Percentiles rank a stretch among this genome's conserved stretches.
Conservation (phyloP, 2,797 vertebrate species). For the Champsocephalus esox region DNA sequence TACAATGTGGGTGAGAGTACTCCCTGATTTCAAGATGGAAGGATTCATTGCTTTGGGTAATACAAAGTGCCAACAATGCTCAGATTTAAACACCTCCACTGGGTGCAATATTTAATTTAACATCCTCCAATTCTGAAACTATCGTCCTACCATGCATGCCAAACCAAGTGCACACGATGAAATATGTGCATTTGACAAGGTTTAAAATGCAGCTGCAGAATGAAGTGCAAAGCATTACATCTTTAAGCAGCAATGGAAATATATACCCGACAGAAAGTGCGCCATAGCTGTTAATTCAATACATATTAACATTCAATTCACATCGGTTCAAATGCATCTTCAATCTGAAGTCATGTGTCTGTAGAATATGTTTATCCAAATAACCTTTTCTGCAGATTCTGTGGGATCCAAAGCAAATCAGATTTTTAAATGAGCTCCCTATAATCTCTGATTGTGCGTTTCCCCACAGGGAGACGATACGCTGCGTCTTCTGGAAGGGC, state of each 20-base stretch:
- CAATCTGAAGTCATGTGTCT: constrained; percentile 1
- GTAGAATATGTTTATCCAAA: constrained; percentile 35
- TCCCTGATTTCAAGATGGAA: neutral
- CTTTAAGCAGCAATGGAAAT: too few species aligned
- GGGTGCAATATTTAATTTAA: constrained; percentile 30
- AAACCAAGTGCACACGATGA: constrained; percentile 24
- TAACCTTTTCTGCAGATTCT: constrained; percentile 25
- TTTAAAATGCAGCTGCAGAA: constrained; percentile 11
- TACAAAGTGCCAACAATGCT: constrained; percentile 12
- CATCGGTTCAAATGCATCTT: too few species aligned
- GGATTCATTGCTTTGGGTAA: neutral
- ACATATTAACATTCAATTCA: constrained; percentile 1
- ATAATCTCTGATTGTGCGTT: constrained; percentile 44
- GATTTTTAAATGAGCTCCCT: constrained; percentile 54
- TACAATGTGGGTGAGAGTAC: neutral
- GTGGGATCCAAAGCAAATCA: constrained; percentile 37
- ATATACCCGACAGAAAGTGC: too few species aligned
- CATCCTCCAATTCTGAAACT: constrained; percentile 34
- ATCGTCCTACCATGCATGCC: constrained; percentile 1
- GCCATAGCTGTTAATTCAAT: too few species aligned
- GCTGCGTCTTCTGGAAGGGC: constrained; percentile 35
- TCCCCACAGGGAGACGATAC: constrained; percentile 38
- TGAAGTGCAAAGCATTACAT: too few species aligned
- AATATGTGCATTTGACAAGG: constrained; percentile 23
- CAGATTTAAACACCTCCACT: constrained; percentile 11